A percentile compares a stretch with the other conserved stretches of the same genome.
Evolutionary conservation across 2,113 vertebrate species (phyloP).

Genomic region (Pseudolaguvia tuberculata): DNA sequence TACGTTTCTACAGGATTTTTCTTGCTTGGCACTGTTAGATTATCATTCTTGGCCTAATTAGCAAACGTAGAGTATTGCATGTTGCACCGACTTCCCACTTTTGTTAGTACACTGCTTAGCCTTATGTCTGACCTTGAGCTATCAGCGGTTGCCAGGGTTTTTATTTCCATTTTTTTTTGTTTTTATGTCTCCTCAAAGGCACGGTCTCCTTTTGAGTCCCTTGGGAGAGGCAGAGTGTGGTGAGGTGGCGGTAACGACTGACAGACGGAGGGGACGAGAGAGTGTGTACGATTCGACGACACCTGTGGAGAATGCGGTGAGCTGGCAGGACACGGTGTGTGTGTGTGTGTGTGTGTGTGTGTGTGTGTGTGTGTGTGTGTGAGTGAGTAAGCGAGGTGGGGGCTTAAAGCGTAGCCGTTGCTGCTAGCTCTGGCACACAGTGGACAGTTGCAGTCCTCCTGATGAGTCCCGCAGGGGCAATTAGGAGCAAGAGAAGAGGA

Average conservation of each 20-base stretch:
- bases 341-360: slow-evolving; percentile 9
- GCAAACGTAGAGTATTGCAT: slow-evolving; percentile 19
- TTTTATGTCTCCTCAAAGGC: slow-evolving; percentile 41
- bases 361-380: slow-evolving; percentile 7
- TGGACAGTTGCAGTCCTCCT: slow-evolving; percentile 59
- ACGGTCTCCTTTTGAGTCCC: slow-evolving; percentile 36
- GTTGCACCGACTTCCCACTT: neutral
- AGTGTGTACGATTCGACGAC: slow-evolving; percentile 24
- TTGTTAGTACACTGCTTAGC: slow-evolving; percentile 44
- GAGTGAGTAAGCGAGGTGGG: slow-evolving; percentile 9
- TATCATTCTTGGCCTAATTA: slow-evolving; percentile 37
- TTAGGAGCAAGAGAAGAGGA: slow-evolving; percentile 70
- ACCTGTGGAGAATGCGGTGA: slow-evolving; percentile 46
- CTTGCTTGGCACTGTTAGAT: neutral
- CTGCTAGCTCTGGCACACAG: slow-evolving; percentile 54
- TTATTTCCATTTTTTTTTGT: slow-evolving; percentile 8
- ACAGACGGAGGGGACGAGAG: slow-evolving; percentile 26
- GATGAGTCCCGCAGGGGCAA: slow-evolving; percentile 69
- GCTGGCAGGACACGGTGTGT: neutral
- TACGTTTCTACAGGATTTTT: neutral
- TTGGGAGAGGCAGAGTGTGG: slow-evolving; percentile 18
- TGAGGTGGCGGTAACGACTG: slow-evolving; percentile 23
- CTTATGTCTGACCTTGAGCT: slow-evolving; percentile 48
- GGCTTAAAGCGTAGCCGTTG: slow-evolving; percentile 30
- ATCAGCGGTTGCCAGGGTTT: slow-evolving; percentile 25